These are phyloP conservation scores for Amblyopsis hoosieri DNA, from an alignment of 2,797 vertebrate genomes.

Conservation along the genomic window DNA sequence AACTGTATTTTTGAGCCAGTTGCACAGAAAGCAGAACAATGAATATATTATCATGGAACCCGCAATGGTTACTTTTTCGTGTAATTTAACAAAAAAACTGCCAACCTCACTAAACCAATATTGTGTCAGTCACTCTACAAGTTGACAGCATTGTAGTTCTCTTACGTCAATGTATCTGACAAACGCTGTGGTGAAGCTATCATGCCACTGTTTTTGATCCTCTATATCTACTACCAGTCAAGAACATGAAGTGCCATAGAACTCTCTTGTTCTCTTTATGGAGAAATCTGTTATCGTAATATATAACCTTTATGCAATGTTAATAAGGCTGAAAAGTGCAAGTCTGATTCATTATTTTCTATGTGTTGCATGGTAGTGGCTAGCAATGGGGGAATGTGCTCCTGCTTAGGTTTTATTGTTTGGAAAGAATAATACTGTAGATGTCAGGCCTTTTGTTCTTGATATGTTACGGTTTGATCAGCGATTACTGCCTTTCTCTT, in stretches of 20 bases:
- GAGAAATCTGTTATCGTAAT: conserved; percentile 61
- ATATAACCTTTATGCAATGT: conserved; percentile 68
- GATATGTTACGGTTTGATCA: conserved; percentile 60
- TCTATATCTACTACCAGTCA: conserved; percentile 57
- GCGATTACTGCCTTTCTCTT: conserved; percentile 76
- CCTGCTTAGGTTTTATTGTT: conserved; percentile 66
- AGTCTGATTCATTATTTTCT: conserved; percentile 49
- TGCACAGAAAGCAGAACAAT: conserved; percentile 8
- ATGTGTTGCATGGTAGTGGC: conserved; percentile 71
- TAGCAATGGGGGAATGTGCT: conserved; percentile 55
- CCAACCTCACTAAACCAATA: conserved; percentile 11
- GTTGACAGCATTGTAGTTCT: conserved; percentile 23
- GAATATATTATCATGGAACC: not conserved
- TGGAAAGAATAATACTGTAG: conserved; percentile 56
- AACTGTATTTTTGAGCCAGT: conserved; percentile 5
- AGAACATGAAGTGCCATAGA: conserved; percentile 77
- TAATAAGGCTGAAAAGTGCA: conserved; percentile 44
- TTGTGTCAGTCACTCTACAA: conserved; percentile 17
- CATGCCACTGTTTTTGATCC: conserved; percentile 57
- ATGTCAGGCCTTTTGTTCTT: conserved; percentile 59
- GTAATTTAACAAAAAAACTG: conserved; percentile 13
- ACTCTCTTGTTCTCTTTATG: conserved; percentile 54
- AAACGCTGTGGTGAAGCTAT: conserved; percentile 54
- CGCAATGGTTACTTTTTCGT: not conserved
- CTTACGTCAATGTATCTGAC: conserved; percentile 36